Conservation (phyloP, 2,113 vertebrate species). For the Laterallus jamaicensis region DNA sequence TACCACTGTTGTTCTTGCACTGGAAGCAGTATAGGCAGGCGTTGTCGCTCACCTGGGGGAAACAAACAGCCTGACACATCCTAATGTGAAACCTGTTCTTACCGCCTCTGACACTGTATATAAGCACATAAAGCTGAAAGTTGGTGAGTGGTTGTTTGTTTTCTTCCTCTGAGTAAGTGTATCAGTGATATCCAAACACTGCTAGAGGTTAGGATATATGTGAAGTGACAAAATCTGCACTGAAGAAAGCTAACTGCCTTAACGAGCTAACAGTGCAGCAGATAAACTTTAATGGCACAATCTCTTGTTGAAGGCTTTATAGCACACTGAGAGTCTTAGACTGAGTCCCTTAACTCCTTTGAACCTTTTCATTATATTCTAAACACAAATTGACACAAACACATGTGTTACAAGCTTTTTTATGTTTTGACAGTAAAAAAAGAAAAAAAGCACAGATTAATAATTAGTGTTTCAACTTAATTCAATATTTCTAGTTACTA, state of each 20-base stretch:
- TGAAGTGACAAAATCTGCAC: background rate
- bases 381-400: background rate
- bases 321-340: background rate
- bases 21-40: background rate
- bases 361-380: background rate
- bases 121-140: background rate
- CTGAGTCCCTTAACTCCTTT: background rate
- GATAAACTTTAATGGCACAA: background rate
- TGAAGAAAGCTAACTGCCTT: background rate
- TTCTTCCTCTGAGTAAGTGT: background rate
- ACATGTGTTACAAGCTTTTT: background rate
- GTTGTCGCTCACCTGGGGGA: background rate
- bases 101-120: background rate
- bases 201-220: background rate
- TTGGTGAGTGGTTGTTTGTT: background rate
- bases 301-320: background rate
- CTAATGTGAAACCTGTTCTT: background rate
- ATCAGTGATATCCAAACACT: background rate
- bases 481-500: background rate
- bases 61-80: background rate
- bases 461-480: background rate
- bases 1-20: background rate
- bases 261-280: background rate
- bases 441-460: background rate
- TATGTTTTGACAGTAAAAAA: background rate